phyloP scores from a whole-genome alignment of 2,113 vertebrate species.

The Sceloporus undulatus region DNA sequence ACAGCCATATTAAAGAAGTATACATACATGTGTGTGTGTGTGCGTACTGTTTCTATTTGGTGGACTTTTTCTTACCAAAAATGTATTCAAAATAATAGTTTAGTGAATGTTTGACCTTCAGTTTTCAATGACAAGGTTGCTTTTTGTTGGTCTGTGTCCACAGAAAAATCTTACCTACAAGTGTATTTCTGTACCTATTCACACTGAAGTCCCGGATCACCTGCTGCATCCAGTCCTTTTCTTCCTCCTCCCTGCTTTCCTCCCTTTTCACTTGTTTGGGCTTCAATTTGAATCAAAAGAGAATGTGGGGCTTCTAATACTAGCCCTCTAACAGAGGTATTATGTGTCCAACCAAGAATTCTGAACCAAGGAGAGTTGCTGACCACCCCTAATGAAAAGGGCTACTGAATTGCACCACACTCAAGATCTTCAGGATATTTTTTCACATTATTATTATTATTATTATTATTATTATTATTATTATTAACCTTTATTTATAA shows the following conservation, averaged over 20 bases:
- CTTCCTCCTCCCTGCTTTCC: too few relatives aligned
- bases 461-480: too few relatives aligned
- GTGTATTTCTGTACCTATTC: background rate
- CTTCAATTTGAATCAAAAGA: too few relatives aligned
- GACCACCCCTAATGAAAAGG: background rate
- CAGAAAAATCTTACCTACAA: background rate
- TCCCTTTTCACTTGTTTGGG: background rate
- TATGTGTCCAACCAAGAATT: background rate
- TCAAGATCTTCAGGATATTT: background rate
- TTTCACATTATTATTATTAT: too few relatives aligned
- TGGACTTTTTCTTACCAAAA: background rate
- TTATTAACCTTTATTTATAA: too few relatives aligned
- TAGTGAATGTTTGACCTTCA: background rate
- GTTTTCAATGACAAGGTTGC: background rate
- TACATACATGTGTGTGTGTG: background rate
- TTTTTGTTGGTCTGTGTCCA: background rate
- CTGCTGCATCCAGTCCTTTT: background rate
- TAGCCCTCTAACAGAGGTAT: background rate
- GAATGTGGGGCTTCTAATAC: background rate
- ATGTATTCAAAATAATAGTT: background rate
- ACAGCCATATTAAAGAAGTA: rapidly evolving
- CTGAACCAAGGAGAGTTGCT: background rate
- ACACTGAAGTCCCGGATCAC: background rate
- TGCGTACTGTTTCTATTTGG: background rate
- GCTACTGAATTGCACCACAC: background rate